Evolutionary conservation across 2,113 vertebrate genomes (phyloP).

Genomic region (Hippoglossus stenolepis): DNA sequence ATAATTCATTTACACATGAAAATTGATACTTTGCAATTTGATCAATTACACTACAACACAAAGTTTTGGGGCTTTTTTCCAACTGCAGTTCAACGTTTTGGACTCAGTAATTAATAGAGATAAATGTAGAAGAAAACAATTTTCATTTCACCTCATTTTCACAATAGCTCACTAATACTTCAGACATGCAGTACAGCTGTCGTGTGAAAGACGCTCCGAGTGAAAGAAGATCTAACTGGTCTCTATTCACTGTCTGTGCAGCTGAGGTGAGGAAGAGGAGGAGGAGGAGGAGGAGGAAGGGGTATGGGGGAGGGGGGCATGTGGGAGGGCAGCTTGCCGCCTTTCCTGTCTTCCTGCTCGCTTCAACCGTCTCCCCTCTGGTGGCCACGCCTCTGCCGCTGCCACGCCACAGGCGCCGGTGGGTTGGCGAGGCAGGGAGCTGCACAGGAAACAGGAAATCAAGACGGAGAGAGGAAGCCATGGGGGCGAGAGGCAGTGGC

Average conservation of each 20-base stretch:
- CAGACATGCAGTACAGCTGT: neutral
- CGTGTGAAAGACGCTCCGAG: neutral
- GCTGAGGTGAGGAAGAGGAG: slow-evolving; percentile 50
- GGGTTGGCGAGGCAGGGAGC: slow-evolving; percentile 51
- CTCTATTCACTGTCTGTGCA: slow-evolving; percentile 6
- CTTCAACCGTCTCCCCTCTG: slow-evolving; percentile 47
- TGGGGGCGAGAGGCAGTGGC: slow-evolving; percentile 38
- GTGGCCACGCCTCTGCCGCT: slow-evolving; percentile 60
- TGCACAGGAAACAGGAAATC: slow-evolving; percentile 68
- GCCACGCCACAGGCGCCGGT: slow-evolving; percentile 39
- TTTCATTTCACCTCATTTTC: neutral
- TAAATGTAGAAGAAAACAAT: neutral
- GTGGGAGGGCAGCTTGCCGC: slow-evolving; percentile 37
- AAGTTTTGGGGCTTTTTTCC: neutral
- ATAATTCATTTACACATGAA: slow-evolving; percentile 39
- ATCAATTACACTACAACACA: slow-evolving; percentile 25
- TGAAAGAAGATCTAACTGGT: neutral
- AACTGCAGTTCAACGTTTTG: neutral
- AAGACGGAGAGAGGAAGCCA: slow-evolving; percentile 64
- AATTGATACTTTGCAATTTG: slow-evolving; percentile 43
- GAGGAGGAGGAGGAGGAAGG: slow-evolving; percentile 28
- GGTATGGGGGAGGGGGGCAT: slow-evolving; percentile 3
- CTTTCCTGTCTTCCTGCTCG: slow-evolving; percentile 68
- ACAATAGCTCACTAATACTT: neutral
- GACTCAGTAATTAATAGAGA: neutral